Conservation (phyloP, 92 coral and sea anemone genomes). For the Siderastrea radians region DNA sequence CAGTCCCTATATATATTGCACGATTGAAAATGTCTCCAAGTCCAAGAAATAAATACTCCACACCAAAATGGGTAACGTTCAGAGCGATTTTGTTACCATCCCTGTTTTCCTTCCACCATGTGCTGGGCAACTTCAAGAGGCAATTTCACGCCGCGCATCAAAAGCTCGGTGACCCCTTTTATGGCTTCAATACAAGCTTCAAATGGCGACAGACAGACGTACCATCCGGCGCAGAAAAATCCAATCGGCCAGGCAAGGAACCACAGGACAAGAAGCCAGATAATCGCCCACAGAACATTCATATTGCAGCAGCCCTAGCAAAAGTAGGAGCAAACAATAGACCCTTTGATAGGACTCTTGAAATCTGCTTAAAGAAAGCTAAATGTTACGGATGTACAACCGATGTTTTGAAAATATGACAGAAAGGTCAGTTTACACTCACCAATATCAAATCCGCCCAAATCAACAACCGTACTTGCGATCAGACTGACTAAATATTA, state of each 20-base stretch:
- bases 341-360: background rate
- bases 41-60: background rate
- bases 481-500: too few relatives aligned
- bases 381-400: background rate
- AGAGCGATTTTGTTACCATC: slow-evolving; percentile 69
- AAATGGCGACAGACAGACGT: slow-evolving; percentile 94
- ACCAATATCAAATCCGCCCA: background rate
- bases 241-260: slow-evolving; percentile 98
- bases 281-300: slow-evolving; percentile 96
- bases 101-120: slow-evolving; percentile 92
- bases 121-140: slow-evolving; percentile 97
- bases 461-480: background rate
- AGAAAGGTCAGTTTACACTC: background rate
- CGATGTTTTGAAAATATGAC: too few relatives aligned
- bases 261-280: slow-evolving; percentile 94
- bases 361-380: background rate
- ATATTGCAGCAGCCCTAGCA: slow-evolving; percentile 27
- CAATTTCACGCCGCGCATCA: slow-evolving; percentile 94
- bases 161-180: slow-evolving; percentile 84
- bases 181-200: slow-evolving; percentile 96
- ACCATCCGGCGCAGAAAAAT: slow-evolving; percentile 98
- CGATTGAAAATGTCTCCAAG: background rate
- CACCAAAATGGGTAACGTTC: background rate
- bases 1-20: too few relatives aligned
- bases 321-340: background rate